These are phyloP conservation scores for Hepsetus odoe DNA, from an alignment of 2,113 vertebrate species.

Conservation along the genomic window DNA sequence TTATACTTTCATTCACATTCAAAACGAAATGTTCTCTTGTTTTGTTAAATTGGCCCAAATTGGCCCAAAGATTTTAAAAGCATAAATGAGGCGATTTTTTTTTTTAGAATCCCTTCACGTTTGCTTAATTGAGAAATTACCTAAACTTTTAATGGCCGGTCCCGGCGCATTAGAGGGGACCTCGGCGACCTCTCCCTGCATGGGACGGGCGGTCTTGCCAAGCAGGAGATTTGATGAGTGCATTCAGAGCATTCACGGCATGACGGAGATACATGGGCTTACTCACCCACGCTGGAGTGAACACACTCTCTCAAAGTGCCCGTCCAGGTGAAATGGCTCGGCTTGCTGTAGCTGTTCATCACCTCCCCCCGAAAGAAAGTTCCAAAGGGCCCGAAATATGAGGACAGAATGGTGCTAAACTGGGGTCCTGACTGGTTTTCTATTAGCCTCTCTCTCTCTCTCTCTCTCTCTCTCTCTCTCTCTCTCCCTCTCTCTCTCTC, in stretches of 20 bases:
- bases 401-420: no score
- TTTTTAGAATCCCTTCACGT: no score
- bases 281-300: conserved; percentile 2
- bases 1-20: no score
- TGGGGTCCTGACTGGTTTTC: conserved; percentile 3
- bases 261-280: not conserved
- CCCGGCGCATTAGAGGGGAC: not conserved
- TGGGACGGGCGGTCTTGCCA: conserved; percentile 3
- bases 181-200: conserved; percentile 19
- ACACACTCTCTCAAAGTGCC: conserved; percentile 62
- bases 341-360: conserved; percentile 64
- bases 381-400: not conserved
- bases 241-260: conserved; percentile 30
- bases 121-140: not conserved
- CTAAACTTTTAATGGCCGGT: not conserved
- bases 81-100: no score
- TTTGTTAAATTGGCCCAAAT: no score
- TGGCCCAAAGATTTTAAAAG: no score
- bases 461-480: not conserved
- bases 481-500: not conserved
- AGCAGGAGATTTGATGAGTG: conserved; percentile 9
- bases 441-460: not conserved
- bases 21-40: no score
- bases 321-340: conserved; percentile 67
- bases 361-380: no score